These are phyloP conservation scores for Dipus sagitta DNA, from an alignment of 2,797 vertebrate genomes.

Conservation along the genomic window DNA sequence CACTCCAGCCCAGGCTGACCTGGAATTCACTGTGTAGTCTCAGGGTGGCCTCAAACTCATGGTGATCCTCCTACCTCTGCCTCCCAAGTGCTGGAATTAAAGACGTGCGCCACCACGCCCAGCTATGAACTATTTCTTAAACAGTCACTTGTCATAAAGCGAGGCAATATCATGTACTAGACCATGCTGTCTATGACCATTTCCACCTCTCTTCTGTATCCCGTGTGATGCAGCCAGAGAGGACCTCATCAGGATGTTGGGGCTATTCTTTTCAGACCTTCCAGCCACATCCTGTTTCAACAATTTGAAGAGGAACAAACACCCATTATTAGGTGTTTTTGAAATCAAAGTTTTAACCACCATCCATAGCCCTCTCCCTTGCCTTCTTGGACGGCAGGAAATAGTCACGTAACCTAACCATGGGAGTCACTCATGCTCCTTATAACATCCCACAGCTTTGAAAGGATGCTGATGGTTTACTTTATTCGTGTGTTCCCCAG, in stretches of 20 bases:
- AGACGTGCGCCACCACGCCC: too few relatives aligned
- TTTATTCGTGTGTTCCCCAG: background rate
- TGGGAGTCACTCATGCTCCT: background rate
- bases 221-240: background rate
- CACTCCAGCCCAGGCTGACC: too few relatives aligned
- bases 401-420: background rate
- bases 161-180: accelerated
- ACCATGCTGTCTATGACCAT: too few relatives aligned
- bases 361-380: background rate
- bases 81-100: too few relatives aligned
- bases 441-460: background rate
- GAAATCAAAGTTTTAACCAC: background rate
- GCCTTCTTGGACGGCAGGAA: background rate
- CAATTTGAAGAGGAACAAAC: too few relatives aligned
- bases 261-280: background rate
- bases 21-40: too few relatives aligned
- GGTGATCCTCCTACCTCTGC: too few relatives aligned
- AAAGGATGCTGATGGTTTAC: background rate
- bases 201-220: background rate
- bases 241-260: background rate
- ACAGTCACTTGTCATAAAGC: background rate
- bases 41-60: too few relatives aligned
- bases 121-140: too few relatives aligned
- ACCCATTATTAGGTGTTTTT: background rate
- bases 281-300: background rate